Base-by-base conservation (phyloP, 2,888 invertebrate species). In the Xestia rhomboidea region DNA sequence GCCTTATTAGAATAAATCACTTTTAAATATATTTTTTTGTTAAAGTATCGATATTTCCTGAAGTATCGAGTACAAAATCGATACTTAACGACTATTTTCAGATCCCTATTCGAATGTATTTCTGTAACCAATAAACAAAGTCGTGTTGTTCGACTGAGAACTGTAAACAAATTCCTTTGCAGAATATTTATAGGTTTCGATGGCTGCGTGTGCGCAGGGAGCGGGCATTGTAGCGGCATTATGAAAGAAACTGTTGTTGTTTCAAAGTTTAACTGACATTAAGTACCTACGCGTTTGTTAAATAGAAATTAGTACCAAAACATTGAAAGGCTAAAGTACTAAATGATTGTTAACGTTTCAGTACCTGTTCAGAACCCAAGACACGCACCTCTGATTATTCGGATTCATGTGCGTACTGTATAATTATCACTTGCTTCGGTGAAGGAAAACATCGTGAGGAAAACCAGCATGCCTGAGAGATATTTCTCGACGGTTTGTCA, bases 121-220 rank as follows among this genome's bases (percentile, higher is more conserved):
- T 71, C 69, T 77, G 76, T 71, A 84, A 63, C 83, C 60, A 87
- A 87, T 80, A 77, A 76, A 87, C 87, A 88, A 88, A 86, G 86
- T 84, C 60, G 67, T 74, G 24, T 73, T 85, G 79, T 85, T 83
- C 54, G 54, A 60, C 68, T 60, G 71, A 73, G 75, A 88, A 77
- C 87, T 78, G 87, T 87, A 84, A 87, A 84, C 80, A 82, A 83
- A 87, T 88, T 87, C 84, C 84, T 83, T 79, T 67, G 74, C 76
- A 51, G 80, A 78, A 79, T 87, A 88, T 88, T 87, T 85, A 78
- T 88, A 84, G 82, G 68, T 44, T 79, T 77, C 27, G 85, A 79
- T 73, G 68, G 72, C 67, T 77, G 82, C 75, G 77, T 51, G n/a
- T 24, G 71, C 82, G 76, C 87, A 76, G 71, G 76, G 41, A 82